Conservation (phyloP, 2,797 vertebrate species). For the Apogon talboti region DNA sequence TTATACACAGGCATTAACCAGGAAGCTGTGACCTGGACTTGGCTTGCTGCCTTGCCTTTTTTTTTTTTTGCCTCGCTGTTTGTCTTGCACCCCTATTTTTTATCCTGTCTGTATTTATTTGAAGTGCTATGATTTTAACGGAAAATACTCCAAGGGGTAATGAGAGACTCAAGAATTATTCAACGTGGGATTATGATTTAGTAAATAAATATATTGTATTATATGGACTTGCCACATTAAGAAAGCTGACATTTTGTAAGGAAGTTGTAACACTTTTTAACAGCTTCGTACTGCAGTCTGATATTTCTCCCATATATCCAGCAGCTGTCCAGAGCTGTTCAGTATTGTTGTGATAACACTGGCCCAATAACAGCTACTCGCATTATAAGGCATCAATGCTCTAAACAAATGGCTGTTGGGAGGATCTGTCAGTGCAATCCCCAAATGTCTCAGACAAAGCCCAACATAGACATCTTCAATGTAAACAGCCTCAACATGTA, state of each 20-base stretch:
- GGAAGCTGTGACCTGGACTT: no score
- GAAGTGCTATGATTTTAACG: no score
- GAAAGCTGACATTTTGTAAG: neutral
- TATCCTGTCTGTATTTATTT: no score
- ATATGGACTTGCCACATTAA: no score
- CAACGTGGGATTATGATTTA: no score
- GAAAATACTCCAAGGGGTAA: no score
- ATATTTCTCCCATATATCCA: conserved; percentile 41
- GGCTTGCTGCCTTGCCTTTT: no score
- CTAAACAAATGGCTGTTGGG: conserved; percentile 20
- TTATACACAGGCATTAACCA: no score
- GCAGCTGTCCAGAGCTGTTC: conserved; percentile 28
- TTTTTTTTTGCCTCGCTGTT: no score
- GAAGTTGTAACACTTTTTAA: neutral
- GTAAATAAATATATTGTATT: no score
- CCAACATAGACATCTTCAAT: conserved; percentile 84
- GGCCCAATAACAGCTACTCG: conserved; percentile 36
- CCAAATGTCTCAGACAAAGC: conserved; percentile 70
- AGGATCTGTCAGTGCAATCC: conserved; percentile 35
- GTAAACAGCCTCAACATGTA: conserved; percentile 54
- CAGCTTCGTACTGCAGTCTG: conserved; percentile 20
- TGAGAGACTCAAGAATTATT: no score
- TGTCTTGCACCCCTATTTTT: no score
- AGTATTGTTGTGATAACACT: conserved; percentile 48
- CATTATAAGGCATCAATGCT: accelerated